A percentile compares a stretch with the other conserved stretches of the same genome.
These are phyloP conservation scores for Glyptemys insculpta DNA, from an alignment of 2,797 vertebrate species.

Conservation along the genomic window DNA sequence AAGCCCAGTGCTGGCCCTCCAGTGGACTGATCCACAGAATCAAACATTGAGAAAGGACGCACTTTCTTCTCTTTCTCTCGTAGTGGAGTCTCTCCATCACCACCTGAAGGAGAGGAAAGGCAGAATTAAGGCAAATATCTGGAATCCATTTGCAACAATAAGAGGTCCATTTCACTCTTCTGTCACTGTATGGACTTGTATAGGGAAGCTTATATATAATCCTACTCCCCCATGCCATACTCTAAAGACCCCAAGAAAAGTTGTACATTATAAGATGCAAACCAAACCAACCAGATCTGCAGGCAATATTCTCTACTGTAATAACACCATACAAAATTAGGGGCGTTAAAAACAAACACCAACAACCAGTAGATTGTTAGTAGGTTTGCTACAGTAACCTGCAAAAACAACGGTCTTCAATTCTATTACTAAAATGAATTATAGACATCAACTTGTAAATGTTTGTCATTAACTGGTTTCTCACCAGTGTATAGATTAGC, in stretches of 20 bases:
- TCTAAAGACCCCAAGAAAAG: background rate
- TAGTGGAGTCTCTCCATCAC: conserved; percentile 86
- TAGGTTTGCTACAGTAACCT: too few species aligned
- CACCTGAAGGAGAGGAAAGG: conserved; percentile 63
- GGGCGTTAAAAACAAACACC: background rate
- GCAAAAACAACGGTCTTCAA: background rate
- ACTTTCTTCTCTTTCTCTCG: conserved; percentile 91
- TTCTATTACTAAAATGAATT: background rate
- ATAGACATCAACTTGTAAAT: background rate
- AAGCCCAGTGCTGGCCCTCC: conserved; percentile 75
- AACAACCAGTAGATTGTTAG: background rate
- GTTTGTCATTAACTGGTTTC: background rate
- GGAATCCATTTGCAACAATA: background rate
- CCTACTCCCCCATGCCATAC: background rate
- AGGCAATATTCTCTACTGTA: background rate
- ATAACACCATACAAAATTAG: background rate
- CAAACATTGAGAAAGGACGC: conserved; percentile 95
- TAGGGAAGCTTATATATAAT: background rate
- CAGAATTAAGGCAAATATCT: background rate
- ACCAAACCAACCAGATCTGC: rapidly evolving
- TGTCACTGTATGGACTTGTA: rapidly evolving
- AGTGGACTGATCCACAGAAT: conserved; percentile 85
- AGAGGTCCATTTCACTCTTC: background rate
- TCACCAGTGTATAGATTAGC: background rate
- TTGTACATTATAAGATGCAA: background rate